These are phyloP conservation scores for Brachymystax lenok DNA, from an alignment of 2,797 vertebrate species.

Conservation along the genomic window DNA sequence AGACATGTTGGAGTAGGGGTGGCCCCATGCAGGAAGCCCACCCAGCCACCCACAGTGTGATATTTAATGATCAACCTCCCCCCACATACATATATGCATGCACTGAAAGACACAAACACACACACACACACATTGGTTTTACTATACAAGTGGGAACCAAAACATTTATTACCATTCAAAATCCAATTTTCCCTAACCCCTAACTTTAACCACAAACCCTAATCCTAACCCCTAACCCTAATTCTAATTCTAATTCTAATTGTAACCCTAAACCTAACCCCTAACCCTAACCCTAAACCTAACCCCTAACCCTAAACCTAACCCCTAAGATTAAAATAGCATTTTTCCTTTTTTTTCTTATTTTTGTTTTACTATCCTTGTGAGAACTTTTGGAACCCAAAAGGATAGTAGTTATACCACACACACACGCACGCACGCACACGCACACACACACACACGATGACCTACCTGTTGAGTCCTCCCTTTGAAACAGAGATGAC, in stretches of 20 bases:
- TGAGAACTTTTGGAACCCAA: too few relatives aligned
- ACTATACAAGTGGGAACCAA: too few relatives aligned
- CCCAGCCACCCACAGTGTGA: constrained; percentile 40
- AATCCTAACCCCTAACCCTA: too few relatives aligned
- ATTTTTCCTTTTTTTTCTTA: neutral
- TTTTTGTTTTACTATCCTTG: too few relatives aligned
- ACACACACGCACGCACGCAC: constrained; percentile 5
- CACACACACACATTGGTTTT: too few relatives aligned
- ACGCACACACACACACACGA: neutral
- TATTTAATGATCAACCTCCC: constrained; percentile 59
- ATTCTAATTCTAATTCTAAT: too few relatives aligned
- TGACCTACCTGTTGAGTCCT: neutral
- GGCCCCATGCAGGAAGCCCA: constrained; percentile 12
- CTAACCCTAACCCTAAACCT: too few relatives aligned
- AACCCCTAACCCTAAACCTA: too few relatives aligned
- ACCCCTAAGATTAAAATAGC: neutral
- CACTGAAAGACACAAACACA: neutral
- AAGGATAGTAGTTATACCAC: constrained; percentile 1
- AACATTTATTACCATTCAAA: too few relatives aligned
- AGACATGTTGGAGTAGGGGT: constrained; percentile 40
- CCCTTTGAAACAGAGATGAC: neutral
- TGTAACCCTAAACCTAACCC: too few relatives aligned
- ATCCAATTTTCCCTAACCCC: too few relatives aligned
- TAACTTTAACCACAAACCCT: too few relatives aligned
- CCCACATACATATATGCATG: neutral